Evolutionary conservation across 2,797 vertebrate genomes (phyloP), one percentile per base, ranked within the genome.

Genomic region (Gallinago solitaria): DNA sequence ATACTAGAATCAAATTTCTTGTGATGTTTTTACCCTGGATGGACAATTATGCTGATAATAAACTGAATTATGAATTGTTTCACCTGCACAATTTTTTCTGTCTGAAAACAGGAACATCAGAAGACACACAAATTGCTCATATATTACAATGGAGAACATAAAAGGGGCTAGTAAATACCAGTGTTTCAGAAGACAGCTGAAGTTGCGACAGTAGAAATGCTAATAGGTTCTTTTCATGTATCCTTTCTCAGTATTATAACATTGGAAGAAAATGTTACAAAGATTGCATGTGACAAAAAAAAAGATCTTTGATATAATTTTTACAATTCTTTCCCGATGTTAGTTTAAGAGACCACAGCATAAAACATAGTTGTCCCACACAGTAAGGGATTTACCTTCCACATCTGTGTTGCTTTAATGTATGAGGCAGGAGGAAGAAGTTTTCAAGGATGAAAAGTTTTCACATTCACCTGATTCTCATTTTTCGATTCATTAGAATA

Each of bases 261-360:
- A 57, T 18, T 60, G 47, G 45, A 90, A 75, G 45, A 75, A 92
- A 95, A 91, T 65, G 37, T 71, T 90, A 54, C 84, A 91, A 93
- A 95, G 68, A 83, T 28, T 75, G 33, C 25, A 80, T 51, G 78
- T 47, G 32, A 85, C 57, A 89, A 94, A 84, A 73, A 73, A 24
- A 87, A 94, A 94, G 53, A 37, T 19, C 30, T 87, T 87, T 87
- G 64, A 68, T 50, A 73, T 1, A 65, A 37, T 69, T 85, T 95
- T 87, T 61, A 60, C 65, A 87, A 80, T 85, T 84, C 68, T 90
- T 95, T 90, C 60, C 81, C 87, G n/a, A 93, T 93, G 90, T 83
- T 85, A 80, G 32, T 37, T 53, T 90, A 93, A 77, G 60, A 92
- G 37, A 86, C 18, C 21, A 80, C 56, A 80, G 71, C 60, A 92